phyloP scores from a whole-genome alignment of 1,140 invertebrate species.

The Calycopis cecrops region DNA sequence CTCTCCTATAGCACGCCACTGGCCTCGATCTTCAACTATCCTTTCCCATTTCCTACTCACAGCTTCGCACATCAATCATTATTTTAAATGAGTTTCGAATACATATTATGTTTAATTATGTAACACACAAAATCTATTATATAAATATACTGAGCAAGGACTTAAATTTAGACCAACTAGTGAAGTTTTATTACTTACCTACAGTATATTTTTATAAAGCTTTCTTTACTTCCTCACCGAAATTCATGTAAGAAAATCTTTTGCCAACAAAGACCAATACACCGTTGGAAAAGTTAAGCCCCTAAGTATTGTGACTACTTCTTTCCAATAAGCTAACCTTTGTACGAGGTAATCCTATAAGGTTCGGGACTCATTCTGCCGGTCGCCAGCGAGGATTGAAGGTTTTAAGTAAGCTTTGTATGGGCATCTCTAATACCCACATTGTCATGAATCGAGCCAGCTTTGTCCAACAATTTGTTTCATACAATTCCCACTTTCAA shows the following conservation, averaged over 20 bases:
- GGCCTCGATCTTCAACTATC: too few species aligned
- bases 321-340: conserved; percentile 51
- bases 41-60: too few species aligned
- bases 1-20: too few species aligned
- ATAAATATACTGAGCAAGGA: too few species aligned
- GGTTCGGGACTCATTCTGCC: conserved; percentile 48
- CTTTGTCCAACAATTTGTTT: conserved; percentile 35
- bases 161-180: too few species aligned
- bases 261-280: conserved; percentile 8
- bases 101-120: too few species aligned
- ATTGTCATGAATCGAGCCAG: conserved; percentile 42
- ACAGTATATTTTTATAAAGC: not conserved
- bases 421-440: conserved; percentile 58
- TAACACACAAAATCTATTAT: too few species aligned
- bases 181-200: too few species aligned
- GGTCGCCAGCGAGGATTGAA: conserved; percentile 36
- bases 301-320: conserved; percentile 43
- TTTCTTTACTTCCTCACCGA: not conserved
- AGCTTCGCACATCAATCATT: too few species aligned
- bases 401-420: conserved; percentile 52
- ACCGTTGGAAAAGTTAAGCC: conserved; percentile 40
- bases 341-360: conserved; percentile 55
- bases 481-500: conserved; percentile 8
- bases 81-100: too few species aligned
- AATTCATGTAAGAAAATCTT: conserved; percentile 5